These are phyloP conservation scores for Bicyclus anynana DNA, from an alignment of 1,140 invertebrate species.

Conservation along the genomic window DNA sequence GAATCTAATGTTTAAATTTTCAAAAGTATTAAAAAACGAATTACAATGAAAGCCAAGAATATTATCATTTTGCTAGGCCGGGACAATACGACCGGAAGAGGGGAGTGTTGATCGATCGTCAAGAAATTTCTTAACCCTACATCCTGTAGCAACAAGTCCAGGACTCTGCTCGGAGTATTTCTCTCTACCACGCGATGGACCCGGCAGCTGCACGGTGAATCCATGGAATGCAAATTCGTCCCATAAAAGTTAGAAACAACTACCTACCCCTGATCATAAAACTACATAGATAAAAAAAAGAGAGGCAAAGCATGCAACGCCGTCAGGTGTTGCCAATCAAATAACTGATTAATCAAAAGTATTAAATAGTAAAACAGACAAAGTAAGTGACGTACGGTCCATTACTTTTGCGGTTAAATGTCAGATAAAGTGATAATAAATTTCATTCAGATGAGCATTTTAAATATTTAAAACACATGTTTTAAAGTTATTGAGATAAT, in stretches of 20 bases:
- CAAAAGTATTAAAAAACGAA: too few relatives aligned
- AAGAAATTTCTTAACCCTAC: too few relatives aligned
- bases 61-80: too few relatives aligned
- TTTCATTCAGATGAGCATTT: background rate
- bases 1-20: too few relatives aligned
- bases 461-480: background rate
- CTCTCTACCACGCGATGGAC: too few relatives aligned
- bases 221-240: too few relatives aligned
- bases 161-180: too few relatives aligned
- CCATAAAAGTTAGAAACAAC: background rate
- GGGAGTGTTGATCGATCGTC: too few relatives aligned
- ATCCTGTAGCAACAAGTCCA: too few relatives aligned
- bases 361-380: constrained; percentile 1
- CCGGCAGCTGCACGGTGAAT: too few relatives aligned
- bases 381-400: background rate
- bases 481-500: background rate
- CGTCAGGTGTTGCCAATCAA: background rate
- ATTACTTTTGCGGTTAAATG: background rate
- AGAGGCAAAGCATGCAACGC: background rate
- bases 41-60: too few relatives aligned
- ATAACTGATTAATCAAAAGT: constrained; percentile 3
- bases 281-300: background rate
- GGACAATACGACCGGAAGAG: too few relatives aligned
- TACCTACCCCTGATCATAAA: background rate
- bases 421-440: constrained; percentile 1